Conservation (phyloP, 2,113 vertebrate species). For the Chaetodon auriga region DNA sequence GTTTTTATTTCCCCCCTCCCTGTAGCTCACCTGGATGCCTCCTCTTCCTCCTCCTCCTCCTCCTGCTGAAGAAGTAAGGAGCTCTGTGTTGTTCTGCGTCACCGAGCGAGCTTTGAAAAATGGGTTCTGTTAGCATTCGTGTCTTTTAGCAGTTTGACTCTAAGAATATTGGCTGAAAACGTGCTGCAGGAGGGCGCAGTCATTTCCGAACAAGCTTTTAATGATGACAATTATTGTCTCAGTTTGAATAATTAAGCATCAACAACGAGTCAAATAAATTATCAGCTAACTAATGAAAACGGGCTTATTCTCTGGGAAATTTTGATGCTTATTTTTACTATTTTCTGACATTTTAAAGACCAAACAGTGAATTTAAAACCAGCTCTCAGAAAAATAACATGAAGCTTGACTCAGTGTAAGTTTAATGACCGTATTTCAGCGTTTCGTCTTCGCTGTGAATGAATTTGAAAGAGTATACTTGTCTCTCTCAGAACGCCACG, state of each 20-base stretch:
- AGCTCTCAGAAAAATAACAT: neutral
- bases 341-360: neutral
- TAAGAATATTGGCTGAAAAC: neutral
- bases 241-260: neutral
- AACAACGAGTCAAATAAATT: neutral
- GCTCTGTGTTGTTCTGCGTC: neutral
- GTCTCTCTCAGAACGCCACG: conserved; percentile 31
- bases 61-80: neutral
- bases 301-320: neutral
- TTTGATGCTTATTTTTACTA: neutral
- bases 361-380: neutral
- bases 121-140: neutral
- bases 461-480: conserved; percentile 11
- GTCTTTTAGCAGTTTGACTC: neutral
- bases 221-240: neutral
- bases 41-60: neutral
- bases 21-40: neutral
- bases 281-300: neutral
- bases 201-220: neutral
- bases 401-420: neutral
- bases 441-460: neutral
- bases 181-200: neutral
- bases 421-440: neutral
- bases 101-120: neutral
- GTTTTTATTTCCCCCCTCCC: conserved; percentile 11